Conservation (phyloP, 1,140 invertebrate genomes). For the Pogonomyrmex californicus region DNA sequence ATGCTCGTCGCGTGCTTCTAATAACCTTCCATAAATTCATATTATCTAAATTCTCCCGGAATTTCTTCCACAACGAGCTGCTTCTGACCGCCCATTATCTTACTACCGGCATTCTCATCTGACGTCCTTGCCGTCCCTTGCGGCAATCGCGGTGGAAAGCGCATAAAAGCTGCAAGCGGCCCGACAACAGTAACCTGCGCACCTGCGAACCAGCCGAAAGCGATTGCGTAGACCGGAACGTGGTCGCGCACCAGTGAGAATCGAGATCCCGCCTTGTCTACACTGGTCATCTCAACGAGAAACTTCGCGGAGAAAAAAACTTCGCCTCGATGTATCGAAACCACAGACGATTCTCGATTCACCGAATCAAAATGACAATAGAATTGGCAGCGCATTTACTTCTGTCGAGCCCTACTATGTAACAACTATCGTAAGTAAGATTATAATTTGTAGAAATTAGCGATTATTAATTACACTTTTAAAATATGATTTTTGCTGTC, state of each 20-base stretch:
- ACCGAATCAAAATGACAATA: slow-evolving; percentile 6
- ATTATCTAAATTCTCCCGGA: slow-evolving; percentile 51
- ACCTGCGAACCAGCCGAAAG: slow-evolving; percentile 74
- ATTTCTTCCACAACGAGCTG: slow-evolving; percentile 7
- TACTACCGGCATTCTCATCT: slow-evolving; percentile 55
- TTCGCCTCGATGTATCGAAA: slow-evolving; percentile 34
- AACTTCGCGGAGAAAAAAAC: neutral
- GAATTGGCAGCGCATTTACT: slow-evolving; percentile 4
- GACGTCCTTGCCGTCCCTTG: slow-evolving; percentile 62
- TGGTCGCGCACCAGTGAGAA: slow-evolving; percentile 78
- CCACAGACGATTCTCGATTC: slow-evolving; percentile 6
- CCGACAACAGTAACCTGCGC: slow-evolving; percentile 68
- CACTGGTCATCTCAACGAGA: slow-evolving; percentile 61
- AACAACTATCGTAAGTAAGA: neutral
- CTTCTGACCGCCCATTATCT: slow-evolving; percentile 39
- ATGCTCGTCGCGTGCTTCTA: slow-evolving; percentile 60
- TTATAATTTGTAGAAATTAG: neutral
- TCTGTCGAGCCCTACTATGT: neutral
- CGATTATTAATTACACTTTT: neutral
- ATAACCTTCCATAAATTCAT: slow-evolving; percentile 57
- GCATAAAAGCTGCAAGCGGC: slow-evolving; percentile 68
- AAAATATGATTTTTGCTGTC: neutral
- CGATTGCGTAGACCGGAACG: slow-evolving; percentile 78
- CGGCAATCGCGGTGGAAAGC: slow-evolving; percentile 57
- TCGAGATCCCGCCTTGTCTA: slow-evolving; percentile 78